Conservation (phyloP, 2,888 invertebrate species). For the Parnassius orleans region DNA sequence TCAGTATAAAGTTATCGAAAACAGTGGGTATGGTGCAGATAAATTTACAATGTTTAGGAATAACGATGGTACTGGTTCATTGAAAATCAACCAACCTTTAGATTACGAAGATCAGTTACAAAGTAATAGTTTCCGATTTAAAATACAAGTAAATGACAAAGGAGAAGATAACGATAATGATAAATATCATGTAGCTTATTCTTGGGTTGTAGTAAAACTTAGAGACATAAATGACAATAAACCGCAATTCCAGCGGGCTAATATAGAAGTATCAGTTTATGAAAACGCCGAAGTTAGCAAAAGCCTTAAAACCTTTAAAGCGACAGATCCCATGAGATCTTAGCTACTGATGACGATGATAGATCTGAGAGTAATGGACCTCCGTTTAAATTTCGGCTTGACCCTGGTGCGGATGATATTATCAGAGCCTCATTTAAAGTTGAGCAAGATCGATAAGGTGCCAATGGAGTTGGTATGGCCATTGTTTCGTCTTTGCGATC, state of each 20-base stretch:
- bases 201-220: conserved; percentile 96
- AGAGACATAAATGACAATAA: conserved; percentile 98
- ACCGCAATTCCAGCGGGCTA: conserved; percentile 95
- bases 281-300: conserved; percentile 96
- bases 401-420: conserved; percentile 96
- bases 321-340: conserved; percentile 96
- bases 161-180: conserved; percentile 98
- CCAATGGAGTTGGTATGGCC: conserved; percentile 98
- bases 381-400: conserved; percentile 95
- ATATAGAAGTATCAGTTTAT: conserved; percentile 94
- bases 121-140: conserved; percentile 96
- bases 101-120: conserved; percentile 97
- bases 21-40: conserved; percentile 96
- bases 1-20: conserved; percentile 96
- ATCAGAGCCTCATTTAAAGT: too few species aligned
- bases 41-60: conserved; percentile 98
- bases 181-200: conserved; percentile 97
- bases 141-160: conserved; percentile 96
- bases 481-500: conserved; percentile 95
- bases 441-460: conserved; percentile 98
- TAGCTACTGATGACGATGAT: conserved; percentile 96
- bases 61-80: conserved; percentile 96
- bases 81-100: conserved; percentile 96
- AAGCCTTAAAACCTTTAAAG: conserved; percentile 95
- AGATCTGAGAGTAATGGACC: conserved; percentile 97